A percentile compares a stretch with the other conserved stretches of the same genome.
Conservation (phyloP, 2,888 invertebrate species). For the Drosophila peninsularis region DNA sequence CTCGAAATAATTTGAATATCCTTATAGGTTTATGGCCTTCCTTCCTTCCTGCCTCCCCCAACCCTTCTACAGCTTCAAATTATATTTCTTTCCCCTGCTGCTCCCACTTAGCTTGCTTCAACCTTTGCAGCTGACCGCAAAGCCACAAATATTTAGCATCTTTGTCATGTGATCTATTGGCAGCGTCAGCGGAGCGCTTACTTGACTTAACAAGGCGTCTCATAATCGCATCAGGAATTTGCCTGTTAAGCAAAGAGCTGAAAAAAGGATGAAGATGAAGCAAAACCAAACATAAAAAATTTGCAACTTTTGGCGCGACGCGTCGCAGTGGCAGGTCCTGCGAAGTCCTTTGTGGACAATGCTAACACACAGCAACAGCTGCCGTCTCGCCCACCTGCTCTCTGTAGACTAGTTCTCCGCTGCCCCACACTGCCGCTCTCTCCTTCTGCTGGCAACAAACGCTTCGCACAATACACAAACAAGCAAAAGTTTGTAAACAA, state of each 20-base stretch:
- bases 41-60: too few relatives aligned
- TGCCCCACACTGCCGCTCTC: too few relatives aligned
- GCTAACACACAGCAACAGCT: constrained; percentile 49
- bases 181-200: neutral
- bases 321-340: constrained; percentile 24
- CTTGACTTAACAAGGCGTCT: constrained; percentile 71
- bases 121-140: constrained; percentile 30
- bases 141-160: constrained; percentile 47
- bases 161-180: constrained; percentile 44
- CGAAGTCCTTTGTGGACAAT: constrained; percentile 69
- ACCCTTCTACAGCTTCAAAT: neutral
- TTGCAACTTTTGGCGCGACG: constrained; percentile 72
- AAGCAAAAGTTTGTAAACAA: constrained; percentile 81
- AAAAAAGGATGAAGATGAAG: constrained; percentile 21
- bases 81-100: neutral
- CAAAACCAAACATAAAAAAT: constrained; percentile 42
- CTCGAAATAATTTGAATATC: too few relatives aligned
- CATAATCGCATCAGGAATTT: constrained; percentile 79
- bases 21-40: too few relatives aligned
- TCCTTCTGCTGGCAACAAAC: constrained; percentile 20
- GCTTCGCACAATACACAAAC: constrained; percentile 68
- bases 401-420: too few relatives aligned
- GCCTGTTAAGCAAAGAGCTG: constrained; percentile 50
- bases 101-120: neutral
- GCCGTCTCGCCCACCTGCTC: constrained; percentile 31